Base-by-base conservation (phyloP, 2,113 vertebrate species). In the Gopherus flavomarginatus region DNA sequence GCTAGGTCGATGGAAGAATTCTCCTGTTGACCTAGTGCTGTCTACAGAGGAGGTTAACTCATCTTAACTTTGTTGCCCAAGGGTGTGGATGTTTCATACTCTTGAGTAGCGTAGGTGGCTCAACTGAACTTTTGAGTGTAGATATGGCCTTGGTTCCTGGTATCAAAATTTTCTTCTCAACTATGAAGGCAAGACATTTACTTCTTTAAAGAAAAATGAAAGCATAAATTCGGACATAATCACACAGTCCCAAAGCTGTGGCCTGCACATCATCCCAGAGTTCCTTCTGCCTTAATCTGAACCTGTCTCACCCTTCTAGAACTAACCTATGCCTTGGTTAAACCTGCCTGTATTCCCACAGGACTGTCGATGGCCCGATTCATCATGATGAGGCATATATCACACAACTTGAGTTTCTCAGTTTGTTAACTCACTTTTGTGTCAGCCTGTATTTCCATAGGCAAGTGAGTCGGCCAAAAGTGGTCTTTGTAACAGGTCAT, bases 381-480 rank as follows among this genome's bases (percentile, higher is more conserved):
- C 13, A 83, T 44, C 5, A 52, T 26, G n/a, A 3, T 78, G 29
- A 88, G 53, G 89, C 85, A 79, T 5, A 69, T 78, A 95, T 92
- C 38, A 42, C 50, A 79, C 35, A 77, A 85, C 4, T 85, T 80
- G 21, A 26, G 44, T 92, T 95, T 85, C 78, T 65, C 35, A 35
- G 7, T 8, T 77, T 94, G 54, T 59, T 89, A 81, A 90, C 84
- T 91, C 96, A 87, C 42, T 56, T 96, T 96, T 90, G 72, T 94
- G 81, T 79, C 47, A 91, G 56, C 1, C 0, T 47, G 16, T 96
- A 85, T 95, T 72, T 86, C 87, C 8, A 84, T 78, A 80, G 93
- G 53, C 84, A 96, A 52, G 7, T n/a, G 72, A 95, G 75, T 90
- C 85, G n/a, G 86, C 86, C 87, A 93, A 92, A n/a, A 90, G 38